These are phyloP conservation scores for Zaprionus lineosus DNA, from an alignment of 2,888 invertebrate genomes.

Conservation along the genomic window DNA sequence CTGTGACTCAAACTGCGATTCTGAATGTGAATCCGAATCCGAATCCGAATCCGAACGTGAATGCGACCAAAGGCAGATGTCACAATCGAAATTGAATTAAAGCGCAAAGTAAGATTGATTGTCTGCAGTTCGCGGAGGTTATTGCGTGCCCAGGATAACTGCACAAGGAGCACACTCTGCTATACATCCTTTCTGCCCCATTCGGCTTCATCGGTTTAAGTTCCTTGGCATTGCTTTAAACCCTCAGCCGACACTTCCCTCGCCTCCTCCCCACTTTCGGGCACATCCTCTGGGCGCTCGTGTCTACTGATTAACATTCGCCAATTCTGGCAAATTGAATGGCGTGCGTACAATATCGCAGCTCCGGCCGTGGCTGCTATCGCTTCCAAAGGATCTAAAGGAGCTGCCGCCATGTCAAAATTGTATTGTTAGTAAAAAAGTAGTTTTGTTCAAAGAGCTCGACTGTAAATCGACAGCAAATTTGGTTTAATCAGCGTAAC, in stretches of 20 bases:
- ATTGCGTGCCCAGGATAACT: constrained; percentile 67
- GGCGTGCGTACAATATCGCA: constrained; percentile 34
- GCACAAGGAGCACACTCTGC: constrained; percentile 1
- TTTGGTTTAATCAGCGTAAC: constrained; percentile 68
- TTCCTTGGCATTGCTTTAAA: constrained; percentile 44
- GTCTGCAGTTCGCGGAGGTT: constrained; percentile 78
- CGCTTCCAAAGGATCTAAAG: constrained; percentile 15
- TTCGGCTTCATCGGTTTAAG: constrained; percentile 18
- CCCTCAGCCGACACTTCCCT: constrained; percentile 17
- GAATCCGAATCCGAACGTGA: constrained; percentile 16
- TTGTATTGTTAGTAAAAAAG: constrained; percentile 31
- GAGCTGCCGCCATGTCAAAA: constrained; percentile 30
- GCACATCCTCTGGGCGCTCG: not conserved
- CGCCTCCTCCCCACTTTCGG: constrained; percentile 7
- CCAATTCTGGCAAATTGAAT: constrained; percentile 77
- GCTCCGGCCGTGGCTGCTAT: not conserved
- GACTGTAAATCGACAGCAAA: constrained; percentile 53
- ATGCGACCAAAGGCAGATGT: constrained; percentile 81
- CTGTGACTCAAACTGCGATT: not conserved
- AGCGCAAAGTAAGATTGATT: constrained; percentile 83
- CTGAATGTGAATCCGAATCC: not conserved
- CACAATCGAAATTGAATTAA: constrained; percentile 83
- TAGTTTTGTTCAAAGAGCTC: constrained; percentile 21
- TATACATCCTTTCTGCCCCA: not conserved
- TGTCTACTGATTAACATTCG: constrained; percentile 69